Conservation (phyloP, 1,140 invertebrate genomes). For the Choristoneura fumiferana region DNA sequence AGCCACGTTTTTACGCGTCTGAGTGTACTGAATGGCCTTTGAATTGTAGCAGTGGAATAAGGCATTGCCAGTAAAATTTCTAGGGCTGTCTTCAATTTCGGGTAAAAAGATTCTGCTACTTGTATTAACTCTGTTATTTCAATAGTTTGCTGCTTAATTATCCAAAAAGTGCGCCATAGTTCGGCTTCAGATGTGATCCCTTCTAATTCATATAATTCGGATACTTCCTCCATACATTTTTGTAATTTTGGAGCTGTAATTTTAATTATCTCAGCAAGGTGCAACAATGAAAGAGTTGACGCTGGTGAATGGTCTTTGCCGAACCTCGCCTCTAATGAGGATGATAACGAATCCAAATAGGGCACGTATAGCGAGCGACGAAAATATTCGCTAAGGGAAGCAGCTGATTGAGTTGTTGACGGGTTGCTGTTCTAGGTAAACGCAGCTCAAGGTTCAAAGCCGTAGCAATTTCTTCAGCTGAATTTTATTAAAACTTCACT, state of each 20-base stretch:
- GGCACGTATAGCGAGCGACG: too few relatives aligned
- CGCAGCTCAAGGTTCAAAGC: background rate
- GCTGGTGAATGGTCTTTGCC: too few relatives aligned
- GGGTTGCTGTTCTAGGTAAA: background rate
- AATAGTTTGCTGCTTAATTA: background rate
- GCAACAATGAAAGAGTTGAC: too few relatives aligned
- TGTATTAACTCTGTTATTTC: background rate
- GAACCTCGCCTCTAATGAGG: too few relatives aligned
- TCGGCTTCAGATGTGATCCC: background rate
- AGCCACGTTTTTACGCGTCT: constrained; percentile 4
- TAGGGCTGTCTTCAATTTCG: background rate
- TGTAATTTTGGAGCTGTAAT: too few relatives aligned
- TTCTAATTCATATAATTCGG: too few relatives aligned
- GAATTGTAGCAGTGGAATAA: background rate
- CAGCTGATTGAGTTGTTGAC: background rate
- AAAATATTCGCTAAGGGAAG: background rate
- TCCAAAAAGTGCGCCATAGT: too few relatives aligned
- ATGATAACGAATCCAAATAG: too few relatives aligned
- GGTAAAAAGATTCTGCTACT: background rate
- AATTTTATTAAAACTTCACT: background rate
- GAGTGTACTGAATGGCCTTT: background rate
- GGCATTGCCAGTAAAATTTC: constrained; percentile 6
- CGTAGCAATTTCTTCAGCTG: constrained; percentile 6
- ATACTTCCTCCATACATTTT: background rate
- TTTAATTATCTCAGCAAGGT: too few relatives aligned